phyloP scores from a whole-genome alignment of 2,888 invertebrate genomes.

The Scaptomyza reducta region DNA sequence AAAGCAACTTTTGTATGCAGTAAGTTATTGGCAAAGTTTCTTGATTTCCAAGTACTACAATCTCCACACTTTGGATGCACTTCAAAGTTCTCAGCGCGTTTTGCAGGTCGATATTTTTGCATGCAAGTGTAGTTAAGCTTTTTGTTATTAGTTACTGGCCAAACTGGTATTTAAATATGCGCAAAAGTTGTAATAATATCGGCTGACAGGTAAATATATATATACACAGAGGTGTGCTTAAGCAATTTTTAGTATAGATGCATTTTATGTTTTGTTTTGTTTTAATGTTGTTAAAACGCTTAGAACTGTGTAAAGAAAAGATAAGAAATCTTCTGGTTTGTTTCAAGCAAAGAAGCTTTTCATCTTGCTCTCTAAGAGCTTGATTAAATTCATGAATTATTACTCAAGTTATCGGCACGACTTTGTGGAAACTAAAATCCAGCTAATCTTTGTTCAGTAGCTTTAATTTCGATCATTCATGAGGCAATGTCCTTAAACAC shows the following conservation, averaged over 20 bases:
- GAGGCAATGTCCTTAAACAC: neutral
- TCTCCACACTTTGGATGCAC: slow-evolving; percentile 14
- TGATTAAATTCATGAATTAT: too few species aligned
- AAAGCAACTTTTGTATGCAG: slow-evolving; percentile 19
- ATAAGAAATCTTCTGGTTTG: too few species aligned
- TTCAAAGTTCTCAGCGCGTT: slow-evolving; percentile 1
- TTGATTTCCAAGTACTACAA: slow-evolving; percentile 16
- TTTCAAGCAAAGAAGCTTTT: too few species aligned
- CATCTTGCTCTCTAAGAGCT: too few species aligned
- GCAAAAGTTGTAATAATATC: neutral
- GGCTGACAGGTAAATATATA: neutral
- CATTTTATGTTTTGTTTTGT: too few species aligned
- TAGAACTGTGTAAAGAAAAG: too few species aligned
- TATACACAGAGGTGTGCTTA: too few species aligned
- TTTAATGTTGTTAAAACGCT: too few species aligned
- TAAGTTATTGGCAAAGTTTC: slow-evolving; percentile 53
- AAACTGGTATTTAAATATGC: neutral
- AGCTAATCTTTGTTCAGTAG: neutral
- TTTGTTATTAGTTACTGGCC: neutral
- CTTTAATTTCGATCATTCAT: neutral
- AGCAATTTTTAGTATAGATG: too few species aligned
- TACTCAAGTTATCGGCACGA: too few species aligned
- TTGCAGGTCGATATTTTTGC: neutral
- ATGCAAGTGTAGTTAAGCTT: neutral
- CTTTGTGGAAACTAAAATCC: neutral